A percentile compares a stretch with the other conserved stretches of the same genome.
Conservation (phyloP, 2,113 vertebrate species). For the Arothron firmamentum region DNA sequence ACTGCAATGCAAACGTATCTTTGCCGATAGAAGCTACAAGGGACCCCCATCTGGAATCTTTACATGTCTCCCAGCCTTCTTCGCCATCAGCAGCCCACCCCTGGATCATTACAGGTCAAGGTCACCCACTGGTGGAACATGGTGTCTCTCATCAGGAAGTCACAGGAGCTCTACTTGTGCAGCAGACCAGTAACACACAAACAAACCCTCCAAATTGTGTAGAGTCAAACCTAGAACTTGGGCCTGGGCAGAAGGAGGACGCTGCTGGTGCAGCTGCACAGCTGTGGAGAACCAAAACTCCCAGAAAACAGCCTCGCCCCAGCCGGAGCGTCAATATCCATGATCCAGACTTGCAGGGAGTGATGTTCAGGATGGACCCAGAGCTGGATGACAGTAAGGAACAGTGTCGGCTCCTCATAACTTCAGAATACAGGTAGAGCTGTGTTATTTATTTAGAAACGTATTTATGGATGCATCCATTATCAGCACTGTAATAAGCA, state of each 20-base stretch:
- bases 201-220: slow-evolving; percentile 39
- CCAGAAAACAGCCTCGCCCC: slow-evolving; percentile 80
- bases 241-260: slow-evolving; percentile 6
- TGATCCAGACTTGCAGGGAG: slow-evolving; percentile 79
- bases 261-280: neutral
- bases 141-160: neutral
- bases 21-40: slow-evolving; percentile 13
- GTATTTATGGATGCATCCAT: no score
- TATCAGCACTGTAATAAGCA: no score
- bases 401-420: slow-evolving; percentile 76
- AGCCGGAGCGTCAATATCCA: slow-evolving; percentile 66
- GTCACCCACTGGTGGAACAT: neutral
- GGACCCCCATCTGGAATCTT: slow-evolving; percentile 2
- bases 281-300: slow-evolving; percentile 47
- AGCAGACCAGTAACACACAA: neutral
- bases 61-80: neutral
- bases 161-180: neutral
- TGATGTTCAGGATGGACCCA: slow-evolving; percentile 78
- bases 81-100: slow-evolving; percentile 1
- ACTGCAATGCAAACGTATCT: slow-evolving; percentile 59
- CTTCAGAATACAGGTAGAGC: slow-evolving; percentile 79
- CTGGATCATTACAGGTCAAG: neutral
- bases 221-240: slow-evolving; percentile 16
- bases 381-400: slow-evolving; percentile 59
- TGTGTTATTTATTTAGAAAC: no score